Percentiles rank a stretch among this genome's conserved stretches.
phyloP scores from a whole-genome alignment of 2,797 vertebrate genomes.

The Oreonectes daqikongensis region DNA sequence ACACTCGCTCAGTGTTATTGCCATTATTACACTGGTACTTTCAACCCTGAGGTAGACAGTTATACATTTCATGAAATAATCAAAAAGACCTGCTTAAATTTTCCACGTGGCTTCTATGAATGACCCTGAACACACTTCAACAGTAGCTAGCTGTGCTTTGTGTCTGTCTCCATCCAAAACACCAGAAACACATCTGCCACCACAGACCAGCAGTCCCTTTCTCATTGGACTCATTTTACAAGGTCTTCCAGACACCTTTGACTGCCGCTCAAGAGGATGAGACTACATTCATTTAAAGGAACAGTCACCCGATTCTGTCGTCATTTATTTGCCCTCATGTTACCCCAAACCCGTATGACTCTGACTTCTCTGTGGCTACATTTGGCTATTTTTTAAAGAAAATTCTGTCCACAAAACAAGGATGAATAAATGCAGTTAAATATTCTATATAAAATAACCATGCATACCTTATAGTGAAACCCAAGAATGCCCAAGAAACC shows the following conservation, averaged over 20 bases:
- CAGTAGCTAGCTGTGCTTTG: background rate
- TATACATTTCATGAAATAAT: background rate
- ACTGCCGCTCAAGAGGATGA: background rate
- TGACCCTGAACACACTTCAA: background rate
- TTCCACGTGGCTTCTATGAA: background rate
- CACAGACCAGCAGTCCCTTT: slow-evolving; percentile 2
- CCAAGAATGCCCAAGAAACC: no score
- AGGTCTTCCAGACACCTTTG: slow-evolving; percentile 3
- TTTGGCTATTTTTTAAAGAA: no score
- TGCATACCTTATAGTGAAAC: background rate
- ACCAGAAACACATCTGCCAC: slow-evolving; percentile 14
- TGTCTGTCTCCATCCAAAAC: slow-evolving; percentile 1
- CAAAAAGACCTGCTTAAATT: background rate
- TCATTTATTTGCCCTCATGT: background rate
- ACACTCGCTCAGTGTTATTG: background rate
- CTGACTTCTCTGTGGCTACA: background rate
- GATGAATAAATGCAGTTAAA: no score
- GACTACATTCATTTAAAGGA: background rate
- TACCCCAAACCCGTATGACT: background rate
- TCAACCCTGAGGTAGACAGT: background rate
- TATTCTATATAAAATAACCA: no score
- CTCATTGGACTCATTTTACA: background rate
- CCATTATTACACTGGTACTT: background rate
- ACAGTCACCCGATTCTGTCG: background rate
- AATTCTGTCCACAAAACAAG: no score